Evolutionary conservation across 1,140 invertebrate species (phyloP).

Genomic region (Neuroterus valhalla): DNA sequence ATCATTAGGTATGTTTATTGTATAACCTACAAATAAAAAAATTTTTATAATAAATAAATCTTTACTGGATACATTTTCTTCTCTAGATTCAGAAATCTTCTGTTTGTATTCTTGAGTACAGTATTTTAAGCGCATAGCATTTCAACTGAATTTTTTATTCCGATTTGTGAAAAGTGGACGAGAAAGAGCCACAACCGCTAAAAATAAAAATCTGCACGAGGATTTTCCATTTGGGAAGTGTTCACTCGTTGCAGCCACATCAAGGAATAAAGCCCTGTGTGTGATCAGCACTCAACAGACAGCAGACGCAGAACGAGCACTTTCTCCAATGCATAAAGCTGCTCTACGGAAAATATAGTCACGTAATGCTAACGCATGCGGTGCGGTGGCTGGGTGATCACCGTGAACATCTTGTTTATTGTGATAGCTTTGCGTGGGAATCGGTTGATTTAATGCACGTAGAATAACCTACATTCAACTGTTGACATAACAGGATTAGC

Average conservation of each 20-base stretch:
- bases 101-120: no score
- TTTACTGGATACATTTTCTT: no score
- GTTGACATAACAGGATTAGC: background rate
- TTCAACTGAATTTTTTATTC: background rate
- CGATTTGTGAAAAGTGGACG: conserved; percentile 7
- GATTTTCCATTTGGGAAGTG: conserved; percentile 15
- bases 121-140: background rate
- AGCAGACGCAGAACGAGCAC: conserved; percentile 31
- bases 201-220: conserved; percentile 11
- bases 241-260: background rate
- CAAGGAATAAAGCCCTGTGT: background rate
- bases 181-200: background rate
- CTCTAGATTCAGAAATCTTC: no score
- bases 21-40: no score
- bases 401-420: conserved; percentile 6
- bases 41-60: no score
- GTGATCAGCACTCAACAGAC: conserved; percentile 17
- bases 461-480: background rate
- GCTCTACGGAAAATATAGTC: conserved; percentile 28
- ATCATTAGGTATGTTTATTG: no score
- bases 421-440: conserved; percentile 50
- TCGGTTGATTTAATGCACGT: conserved; percentile 2
- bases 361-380: conserved; percentile 39
- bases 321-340: conserved; percentile 43
- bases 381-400: conserved; percentile 50